phyloP scores from a whole-genome alignment of 2,888 invertebrate species.

The Papilio gigon region DNA sequence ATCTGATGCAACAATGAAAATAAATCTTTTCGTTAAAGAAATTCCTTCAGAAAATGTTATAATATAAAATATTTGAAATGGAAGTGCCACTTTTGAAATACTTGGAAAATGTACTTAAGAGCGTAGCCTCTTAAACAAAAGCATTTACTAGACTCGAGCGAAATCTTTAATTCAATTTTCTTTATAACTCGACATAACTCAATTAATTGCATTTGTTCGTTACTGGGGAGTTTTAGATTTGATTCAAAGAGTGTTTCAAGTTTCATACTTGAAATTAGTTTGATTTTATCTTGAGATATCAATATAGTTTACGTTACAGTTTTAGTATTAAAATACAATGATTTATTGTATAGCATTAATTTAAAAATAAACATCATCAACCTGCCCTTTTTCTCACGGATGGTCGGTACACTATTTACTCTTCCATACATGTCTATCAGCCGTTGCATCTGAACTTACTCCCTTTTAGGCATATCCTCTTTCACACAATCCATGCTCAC shows the following conservation, averaged over 20 bases:
- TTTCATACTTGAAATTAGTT: not conserved
- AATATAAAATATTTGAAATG: constrained; percentile 13
- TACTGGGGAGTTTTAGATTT: constrained; percentile 9
- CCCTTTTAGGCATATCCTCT: too few species aligned
- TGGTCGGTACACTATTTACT: too few species aligned
- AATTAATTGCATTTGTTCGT: constrained; percentile 27
- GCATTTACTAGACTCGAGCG: constrained; percentile 34
- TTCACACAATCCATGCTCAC: too few species aligned
- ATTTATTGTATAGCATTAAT: too few species aligned
- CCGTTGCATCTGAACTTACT: too few species aligned
- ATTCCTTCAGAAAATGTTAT: constrained; percentile 9
- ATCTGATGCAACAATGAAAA: not conserved
- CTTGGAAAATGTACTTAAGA: constrained; percentile 26
- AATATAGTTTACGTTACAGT: not conserved
- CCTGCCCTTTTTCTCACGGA: too few species aligned
- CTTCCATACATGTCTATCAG: too few species aligned
- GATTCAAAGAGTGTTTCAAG: constrained; percentile 14
- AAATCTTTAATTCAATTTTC: constrained; percentile 21
- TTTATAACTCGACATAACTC: constrained; percentile 34
- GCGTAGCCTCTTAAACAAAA: constrained; percentile 32
- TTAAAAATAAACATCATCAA: too few species aligned
- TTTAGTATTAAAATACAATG: not conserved
- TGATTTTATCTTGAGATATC: not conserved
- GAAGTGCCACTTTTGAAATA: constrained; percentile 35
- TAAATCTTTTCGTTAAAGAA: too few species aligned